Percentiles rank a stretch among this genome's conserved stretches.
Evolutionary conservation across 1,140 invertebrate genomes (phyloP).

Genomic region (Zophobas atratus): DNA sequence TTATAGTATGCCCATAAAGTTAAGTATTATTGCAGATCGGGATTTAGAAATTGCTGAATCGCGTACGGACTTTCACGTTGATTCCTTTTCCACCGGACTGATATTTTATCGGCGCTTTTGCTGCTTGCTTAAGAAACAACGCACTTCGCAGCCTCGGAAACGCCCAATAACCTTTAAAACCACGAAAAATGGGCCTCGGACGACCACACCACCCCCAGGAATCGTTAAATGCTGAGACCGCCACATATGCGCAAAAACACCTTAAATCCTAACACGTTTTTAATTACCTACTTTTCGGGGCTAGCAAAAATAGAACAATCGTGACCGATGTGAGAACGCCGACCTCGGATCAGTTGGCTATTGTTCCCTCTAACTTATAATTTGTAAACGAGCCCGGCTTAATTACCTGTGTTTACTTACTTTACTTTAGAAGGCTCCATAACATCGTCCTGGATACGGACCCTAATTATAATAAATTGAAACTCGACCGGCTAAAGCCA

Average conservation of each 20-base stretch:
- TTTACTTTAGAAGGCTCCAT: background rate
- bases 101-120: constrained; percentile 15
- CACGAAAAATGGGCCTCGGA: constrained; percentile 7
- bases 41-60: constrained; percentile 38
- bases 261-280: constrained; percentile 34
- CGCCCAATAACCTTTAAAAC: background rate
- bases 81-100: constrained; percentile 19
- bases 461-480: constrained; percentile 23
- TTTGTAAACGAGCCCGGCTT: background rate
- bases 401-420: constrained; percentile 9
- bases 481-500: too few species aligned
- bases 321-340: constrained; percentile 24
- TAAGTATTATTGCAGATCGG: constrained; percentile 19
- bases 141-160: constrained; percentile 5
- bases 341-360: constrained; percentile 14
- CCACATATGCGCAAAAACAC: constrained; percentile 4
- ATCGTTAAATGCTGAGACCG: background rate
- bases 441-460: background rate
- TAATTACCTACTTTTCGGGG: constrained; percentile 20
- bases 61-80: constrained; percentile 15
- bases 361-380: constrained; percentile 8
- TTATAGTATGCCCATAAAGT: constrained; percentile 25
- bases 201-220: too few species aligned
- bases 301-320: constrained; percentile 19
- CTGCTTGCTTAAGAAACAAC: constrained; percentile 34